Evolutionary conservation across 1,140 invertebrate genomes (phyloP).

Genomic region (Danaus plexippus): DNA sequence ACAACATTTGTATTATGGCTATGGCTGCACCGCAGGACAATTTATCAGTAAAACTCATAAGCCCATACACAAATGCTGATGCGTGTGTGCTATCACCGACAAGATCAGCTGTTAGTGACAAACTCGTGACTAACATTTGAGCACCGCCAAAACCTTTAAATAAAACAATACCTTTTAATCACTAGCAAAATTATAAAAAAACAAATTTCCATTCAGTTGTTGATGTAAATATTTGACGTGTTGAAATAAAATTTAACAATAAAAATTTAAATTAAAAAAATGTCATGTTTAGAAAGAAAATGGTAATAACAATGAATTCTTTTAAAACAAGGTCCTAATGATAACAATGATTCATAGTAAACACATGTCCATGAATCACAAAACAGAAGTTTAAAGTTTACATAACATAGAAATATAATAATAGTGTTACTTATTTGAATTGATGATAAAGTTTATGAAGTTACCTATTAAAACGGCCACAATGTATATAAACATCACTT

Average conservation of each 20-base stretch:
- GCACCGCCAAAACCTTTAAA: slow-evolving; percentile 83
- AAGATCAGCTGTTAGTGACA: slow-evolving; percentile 91
- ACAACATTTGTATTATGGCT: slow-evolving; percentile 83
- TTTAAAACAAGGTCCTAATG: too few relatives aligned
- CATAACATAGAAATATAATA: slow-evolving; percentile 4
- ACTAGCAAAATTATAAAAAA: too few relatives aligned
- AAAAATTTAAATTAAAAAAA: background rate
- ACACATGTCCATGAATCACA: too few relatives aligned
- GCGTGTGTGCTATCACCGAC: slow-evolving; percentile 89
- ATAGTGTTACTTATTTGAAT: slow-evolving; percentile 29
- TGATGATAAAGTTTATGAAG: too few relatives aligned
- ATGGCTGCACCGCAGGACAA: slow-evolving; percentile 89
- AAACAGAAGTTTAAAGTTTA: too few relatives aligned
- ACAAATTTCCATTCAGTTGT: too few relatives aligned
- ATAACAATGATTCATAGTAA: too few relatives aligned
- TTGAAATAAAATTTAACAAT: background rate
- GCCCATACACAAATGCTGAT: slow-evolving; percentile 96
- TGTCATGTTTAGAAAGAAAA: too few relatives aligned
- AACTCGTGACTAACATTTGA: slow-evolving; percentile 89
- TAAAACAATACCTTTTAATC: slow-evolving; percentile 1
- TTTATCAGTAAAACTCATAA: slow-evolving; percentile 97
- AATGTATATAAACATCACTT: slow-evolving; percentile 80
- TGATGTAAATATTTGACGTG: background rate
- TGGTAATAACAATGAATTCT: too few relatives aligned
- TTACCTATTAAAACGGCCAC: slow-evolving; percentile 83